Conservation (phyloP, 2,888 invertebrate species). For the Carpatolechia fugitivella region DNA sequence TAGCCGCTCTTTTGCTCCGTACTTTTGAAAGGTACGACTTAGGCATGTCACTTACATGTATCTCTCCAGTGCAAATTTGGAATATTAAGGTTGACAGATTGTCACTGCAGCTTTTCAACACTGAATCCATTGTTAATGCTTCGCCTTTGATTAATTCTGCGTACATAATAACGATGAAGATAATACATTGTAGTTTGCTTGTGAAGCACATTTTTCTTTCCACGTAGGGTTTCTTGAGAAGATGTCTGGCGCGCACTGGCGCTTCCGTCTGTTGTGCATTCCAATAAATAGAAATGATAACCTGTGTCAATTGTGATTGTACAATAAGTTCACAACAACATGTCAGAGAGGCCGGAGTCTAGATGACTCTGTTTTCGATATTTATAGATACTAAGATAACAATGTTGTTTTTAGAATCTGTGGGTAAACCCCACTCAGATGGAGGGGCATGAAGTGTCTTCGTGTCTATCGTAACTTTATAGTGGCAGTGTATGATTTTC, state of each 20-base stretch:
- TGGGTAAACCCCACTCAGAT: constrained; percentile 38
- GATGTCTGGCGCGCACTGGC: constrained; percentile 47
- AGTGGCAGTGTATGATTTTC: too few species aligned
- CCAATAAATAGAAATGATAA: constrained; percentile 70
- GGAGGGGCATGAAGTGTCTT: neutral
- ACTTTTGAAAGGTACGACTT: constrained; percentile 36
- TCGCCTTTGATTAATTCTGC: constrained; percentile 40
- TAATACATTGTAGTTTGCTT: constrained; percentile 36
- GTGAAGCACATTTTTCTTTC: constrained; percentile 45
- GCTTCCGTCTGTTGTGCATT: constrained; percentile 64
- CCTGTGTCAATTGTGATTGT: constrained; percentile 68
- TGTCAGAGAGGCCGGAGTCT: constrained; percentile 53
- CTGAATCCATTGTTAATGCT: constrained; percentile 42
- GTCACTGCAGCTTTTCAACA: constrained; percentile 50
- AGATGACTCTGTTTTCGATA: constrained; percentile 59
- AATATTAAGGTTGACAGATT: constrained; percentile 44
- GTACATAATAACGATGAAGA: constrained; percentile 44
- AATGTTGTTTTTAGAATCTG: constrained; percentile 57
- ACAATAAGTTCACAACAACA: constrained; percentile 74
- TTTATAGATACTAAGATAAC: constrained; percentile 65
- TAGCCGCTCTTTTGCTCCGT: constrained; percentile 48
- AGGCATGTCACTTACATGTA: constrained; percentile 41
- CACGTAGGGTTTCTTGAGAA: constrained; percentile 15
- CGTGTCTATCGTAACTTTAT: neutral
- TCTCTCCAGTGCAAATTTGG: constrained; percentile 48